Evolutionary conservation across 2,888 invertebrate genomes (phyloP).

Genomic region (Junonia oenone): DNA sequence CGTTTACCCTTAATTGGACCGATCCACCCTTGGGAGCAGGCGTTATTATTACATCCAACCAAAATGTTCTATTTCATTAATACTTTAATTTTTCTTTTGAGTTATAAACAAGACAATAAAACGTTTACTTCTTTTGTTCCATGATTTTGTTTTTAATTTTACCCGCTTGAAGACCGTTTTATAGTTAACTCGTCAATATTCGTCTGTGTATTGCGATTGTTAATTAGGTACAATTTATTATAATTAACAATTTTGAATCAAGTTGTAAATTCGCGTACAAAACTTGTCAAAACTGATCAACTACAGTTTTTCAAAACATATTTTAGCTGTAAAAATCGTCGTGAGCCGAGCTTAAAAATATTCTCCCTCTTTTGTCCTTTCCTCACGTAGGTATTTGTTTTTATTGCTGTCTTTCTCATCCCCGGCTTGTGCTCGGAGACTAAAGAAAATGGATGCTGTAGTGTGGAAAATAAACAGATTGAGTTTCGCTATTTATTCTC

Average conservation of each 20-base stretch:
- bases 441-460: slow-evolving; percentile 27
- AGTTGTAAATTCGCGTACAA: too few relatives aligned
- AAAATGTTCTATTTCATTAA: background rate
- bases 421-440: slow-evolving; percentile 18
- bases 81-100: background rate
- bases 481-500: slow-evolving; percentile 23
- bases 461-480: slow-evolving; percentile 29
- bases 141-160: too few relatives aligned
- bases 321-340: background rate
- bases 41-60: background rate
- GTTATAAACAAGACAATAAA: background rate
- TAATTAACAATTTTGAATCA: too few relatives aligned
- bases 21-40: background rate
- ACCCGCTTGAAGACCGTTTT: too few relatives aligned
- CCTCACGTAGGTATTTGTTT: slow-evolving; percentile 20
- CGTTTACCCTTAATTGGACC: slow-evolving; percentile 3
- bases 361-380: slow-evolving; percentile 23
- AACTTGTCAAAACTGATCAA: background rate
- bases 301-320: background rate
- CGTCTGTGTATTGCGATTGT: background rate
- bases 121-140: background rate
- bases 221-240: too few relatives aligned
- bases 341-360: slow-evolving; percentile 22
- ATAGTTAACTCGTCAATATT: background rate
- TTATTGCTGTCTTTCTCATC: slow-evolving; percentile 20